Evolutionary conservation across 2,888 invertebrate species (phyloP), one percentile per base, ranked within the genome.

Genomic region (Nysson spinosus): DNA sequence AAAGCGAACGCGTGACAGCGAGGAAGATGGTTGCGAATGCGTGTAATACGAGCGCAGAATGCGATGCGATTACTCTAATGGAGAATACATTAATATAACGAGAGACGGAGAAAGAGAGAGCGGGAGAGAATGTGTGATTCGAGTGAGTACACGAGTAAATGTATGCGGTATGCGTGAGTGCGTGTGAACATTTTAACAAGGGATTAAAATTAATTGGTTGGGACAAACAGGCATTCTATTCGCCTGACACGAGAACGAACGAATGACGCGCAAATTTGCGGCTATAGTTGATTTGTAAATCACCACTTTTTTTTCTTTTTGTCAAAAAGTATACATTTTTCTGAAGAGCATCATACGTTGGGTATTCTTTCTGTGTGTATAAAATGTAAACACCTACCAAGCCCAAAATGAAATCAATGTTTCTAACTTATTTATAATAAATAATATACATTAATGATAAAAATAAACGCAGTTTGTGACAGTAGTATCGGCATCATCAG

Each of bases 241-340:
- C 24, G 63, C 63, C 71, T 40, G 63, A 56, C 40, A 51, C 39
- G 56, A 39, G 49, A 65, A 71, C 40, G 69, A 78, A 60, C 68
- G 77, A 77, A 72, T 76, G 78, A 67, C 64, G 63, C 68, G 80
- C 69, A 79, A 78, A 79, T 82, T 80, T 80, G 87, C 87, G 87
- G 87, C 87, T 87, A 88, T 86, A 88, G 87, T 88, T 89, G 87
- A 89, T 89, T 89, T 89, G 89, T 89, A 89, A 88, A 89, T 88
- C 88, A 88, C n/a, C n/a, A n/a, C n/a, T n/a, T n/a, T n/a, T n/a
- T n/a, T n/a, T n/a, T n/a, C n/a, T 88, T 89, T 88, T 87, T 89
- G 88, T 88, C 88, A 88, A 77, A 81, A 86, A 88, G 85, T 88
- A 89, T 88, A 89, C 87, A 88, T 87, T 89, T 88, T 89, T 88